phyloP scores from a whole-genome alignment of 2,797 vertebrate genomes.

The Arremon brunneinucha region DNA sequence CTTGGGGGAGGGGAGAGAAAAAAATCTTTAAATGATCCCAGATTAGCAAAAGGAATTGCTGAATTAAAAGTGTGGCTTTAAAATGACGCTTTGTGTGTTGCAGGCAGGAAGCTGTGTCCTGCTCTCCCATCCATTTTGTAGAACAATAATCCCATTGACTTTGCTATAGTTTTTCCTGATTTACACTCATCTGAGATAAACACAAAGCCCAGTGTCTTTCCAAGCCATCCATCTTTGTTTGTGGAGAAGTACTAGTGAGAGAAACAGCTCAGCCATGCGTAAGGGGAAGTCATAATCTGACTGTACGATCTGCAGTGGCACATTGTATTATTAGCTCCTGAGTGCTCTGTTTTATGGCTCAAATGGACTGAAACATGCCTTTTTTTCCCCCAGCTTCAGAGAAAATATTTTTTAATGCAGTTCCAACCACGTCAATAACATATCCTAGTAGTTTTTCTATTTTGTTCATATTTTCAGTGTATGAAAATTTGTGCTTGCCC shows the following conservation, averaged over 20 bases:
- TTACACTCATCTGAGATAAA: background rate
- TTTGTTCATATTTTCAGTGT: background rate
- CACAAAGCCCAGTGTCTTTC: slow-evolving; percentile 12
- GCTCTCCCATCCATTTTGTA: background rate
- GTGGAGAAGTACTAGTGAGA: background rate
- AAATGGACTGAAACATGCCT: background rate
- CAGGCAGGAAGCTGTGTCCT: background rate
- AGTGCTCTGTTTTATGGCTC: background rate
- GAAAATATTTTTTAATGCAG: background rate
- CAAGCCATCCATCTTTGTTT: slow-evolving; percentile 44
- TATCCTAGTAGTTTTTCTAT: background rate
- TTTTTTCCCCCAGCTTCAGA: background rate
- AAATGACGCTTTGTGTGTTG: background rate
- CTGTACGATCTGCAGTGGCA: background rate
- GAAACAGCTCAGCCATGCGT: background rate
- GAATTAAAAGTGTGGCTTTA: background rate
- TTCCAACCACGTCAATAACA: background rate
- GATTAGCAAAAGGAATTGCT: background rate
- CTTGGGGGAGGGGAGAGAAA: background rate
- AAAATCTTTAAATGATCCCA: background rate
- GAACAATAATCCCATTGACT: background rate
- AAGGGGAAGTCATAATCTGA: slow-evolving; percentile 8
- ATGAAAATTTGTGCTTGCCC: background rate
- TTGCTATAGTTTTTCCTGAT: background rate
- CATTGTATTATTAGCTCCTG: background rate